Conservation (phyloP, 2,113 vertebrate species). For the Acanthochromis polyacanthus region DNA sequence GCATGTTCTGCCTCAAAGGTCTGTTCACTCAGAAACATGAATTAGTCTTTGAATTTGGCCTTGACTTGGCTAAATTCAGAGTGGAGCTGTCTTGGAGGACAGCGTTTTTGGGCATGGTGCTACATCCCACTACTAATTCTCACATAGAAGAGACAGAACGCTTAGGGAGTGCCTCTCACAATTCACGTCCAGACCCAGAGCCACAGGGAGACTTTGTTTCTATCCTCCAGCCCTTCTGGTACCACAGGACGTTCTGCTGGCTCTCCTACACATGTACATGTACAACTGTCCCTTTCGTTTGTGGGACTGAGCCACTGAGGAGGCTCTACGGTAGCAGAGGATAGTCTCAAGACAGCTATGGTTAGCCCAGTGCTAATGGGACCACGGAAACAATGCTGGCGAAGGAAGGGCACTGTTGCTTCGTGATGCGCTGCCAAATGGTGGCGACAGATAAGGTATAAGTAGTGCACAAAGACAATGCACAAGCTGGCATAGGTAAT, state of each 20-base stretch:
- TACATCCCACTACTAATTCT: neutral
- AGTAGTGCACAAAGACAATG: constrained; percentile 11
- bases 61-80: neutral
- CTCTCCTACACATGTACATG: no score
- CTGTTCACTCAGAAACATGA: neutral
- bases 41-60: neutral
- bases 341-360: neutral
- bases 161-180: neutral
- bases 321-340: neutral
- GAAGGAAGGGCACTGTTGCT: neutral
- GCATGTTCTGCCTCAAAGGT: neutral
- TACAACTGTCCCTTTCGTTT: neutral
- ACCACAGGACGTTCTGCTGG: neutral
- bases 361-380: neutral
- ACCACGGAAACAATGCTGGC: constrained; percentile 39
- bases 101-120: neutral
- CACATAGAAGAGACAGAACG: neutral
- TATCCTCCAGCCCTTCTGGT: neutral
- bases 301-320: neutral
- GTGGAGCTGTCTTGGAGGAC: neutral
- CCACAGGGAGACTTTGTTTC: neutral
- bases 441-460: constrained; percentile 14
- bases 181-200: neutral
- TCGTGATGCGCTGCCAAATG: constrained; percentile 15
- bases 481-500: neutral